phyloP scores from a whole-genome alignment of 2,797 vertebrate species.

The Eulemur rubriventer region DNA sequence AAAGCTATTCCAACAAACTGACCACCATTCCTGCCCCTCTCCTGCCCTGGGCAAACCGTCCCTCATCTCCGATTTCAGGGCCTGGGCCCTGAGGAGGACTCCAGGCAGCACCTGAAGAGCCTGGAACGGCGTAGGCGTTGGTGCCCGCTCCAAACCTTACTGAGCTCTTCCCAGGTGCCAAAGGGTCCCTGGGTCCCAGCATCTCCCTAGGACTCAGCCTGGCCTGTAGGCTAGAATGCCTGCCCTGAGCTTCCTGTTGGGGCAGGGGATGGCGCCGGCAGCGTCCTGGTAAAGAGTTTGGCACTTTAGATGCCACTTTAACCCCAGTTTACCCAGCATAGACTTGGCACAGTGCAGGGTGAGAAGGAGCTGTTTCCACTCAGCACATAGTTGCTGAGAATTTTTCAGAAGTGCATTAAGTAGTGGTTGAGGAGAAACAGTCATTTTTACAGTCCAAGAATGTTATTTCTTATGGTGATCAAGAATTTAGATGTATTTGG shows the following conservation, averaged over 20 bases:
- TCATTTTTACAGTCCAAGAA: background rate
- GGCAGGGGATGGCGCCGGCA: background rate
- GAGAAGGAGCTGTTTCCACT: background rate
- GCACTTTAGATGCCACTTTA: background rate
- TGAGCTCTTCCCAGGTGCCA: background rate
- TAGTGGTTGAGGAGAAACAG: background rate
- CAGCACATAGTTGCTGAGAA: background rate
- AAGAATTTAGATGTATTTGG: conserved; percentile 3
- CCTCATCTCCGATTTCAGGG: background rate
- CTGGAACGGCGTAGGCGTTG: fast-evolving
- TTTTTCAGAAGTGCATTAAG: background rate
- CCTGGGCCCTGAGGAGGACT: background rate
- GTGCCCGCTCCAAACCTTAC: background rate
- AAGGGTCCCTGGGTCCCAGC: background rate
- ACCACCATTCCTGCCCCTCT: background rate
- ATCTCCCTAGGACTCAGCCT: background rate
- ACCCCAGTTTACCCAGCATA: background rate
- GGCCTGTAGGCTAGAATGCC: background rate
- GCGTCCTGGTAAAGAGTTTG: background rate
- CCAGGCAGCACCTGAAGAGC: background rate
- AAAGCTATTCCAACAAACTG: background rate
- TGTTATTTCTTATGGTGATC: background rate
- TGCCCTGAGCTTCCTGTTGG: background rate
- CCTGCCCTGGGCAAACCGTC: background rate
- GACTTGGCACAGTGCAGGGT: background rate